phyloP scores from a whole-genome alignment of 2,113 vertebrate species.

The Butorides virescens region DNA sequence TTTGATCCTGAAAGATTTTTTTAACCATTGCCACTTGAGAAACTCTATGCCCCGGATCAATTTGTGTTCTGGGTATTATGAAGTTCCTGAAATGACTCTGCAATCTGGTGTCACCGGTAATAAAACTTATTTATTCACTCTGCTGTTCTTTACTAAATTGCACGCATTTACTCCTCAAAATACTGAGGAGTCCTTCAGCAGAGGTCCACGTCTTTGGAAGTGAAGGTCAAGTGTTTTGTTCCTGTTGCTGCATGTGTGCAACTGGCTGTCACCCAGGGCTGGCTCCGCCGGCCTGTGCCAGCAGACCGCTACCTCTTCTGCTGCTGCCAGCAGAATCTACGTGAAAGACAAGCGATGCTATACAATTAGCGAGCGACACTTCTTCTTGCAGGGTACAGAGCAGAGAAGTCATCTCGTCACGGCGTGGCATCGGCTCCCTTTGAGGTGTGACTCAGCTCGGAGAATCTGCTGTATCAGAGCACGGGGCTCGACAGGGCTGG shows the following conservation, averaged over 20 bases:
- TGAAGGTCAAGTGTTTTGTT: not conserved
- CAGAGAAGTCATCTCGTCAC: not conserved
- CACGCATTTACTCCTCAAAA: not conserved
- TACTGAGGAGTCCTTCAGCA: not conserved
- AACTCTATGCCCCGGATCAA: not conserved
- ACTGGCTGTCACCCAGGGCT: not conserved
- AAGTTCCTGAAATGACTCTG: not conserved
- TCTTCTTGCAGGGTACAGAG: not conserved
- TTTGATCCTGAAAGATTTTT: not conserved
- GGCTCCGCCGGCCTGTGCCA: fast-evolving
- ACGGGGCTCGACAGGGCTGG: not conserved
- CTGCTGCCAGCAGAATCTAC: not conserved
- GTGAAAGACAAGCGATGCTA: not conserved
- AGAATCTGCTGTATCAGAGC: conserved; percentile 20
- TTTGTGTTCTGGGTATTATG: not conserved
- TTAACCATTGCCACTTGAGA: not conserved
- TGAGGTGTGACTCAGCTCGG: conserved; percentile 39
- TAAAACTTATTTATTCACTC: not conserved
- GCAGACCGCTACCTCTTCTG: not conserved
- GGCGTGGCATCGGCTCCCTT: not conserved
- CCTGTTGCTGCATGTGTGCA: not conserved
- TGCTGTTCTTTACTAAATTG: not conserved
- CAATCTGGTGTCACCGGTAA: not conserved
- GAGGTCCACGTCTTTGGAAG: not conserved
- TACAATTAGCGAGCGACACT: not conserved